These are phyloP conservation scores for Apis dorsata DNA, from an alignment of 1,140 invertebrate genomes.

Conservation along the genomic window DNA sequence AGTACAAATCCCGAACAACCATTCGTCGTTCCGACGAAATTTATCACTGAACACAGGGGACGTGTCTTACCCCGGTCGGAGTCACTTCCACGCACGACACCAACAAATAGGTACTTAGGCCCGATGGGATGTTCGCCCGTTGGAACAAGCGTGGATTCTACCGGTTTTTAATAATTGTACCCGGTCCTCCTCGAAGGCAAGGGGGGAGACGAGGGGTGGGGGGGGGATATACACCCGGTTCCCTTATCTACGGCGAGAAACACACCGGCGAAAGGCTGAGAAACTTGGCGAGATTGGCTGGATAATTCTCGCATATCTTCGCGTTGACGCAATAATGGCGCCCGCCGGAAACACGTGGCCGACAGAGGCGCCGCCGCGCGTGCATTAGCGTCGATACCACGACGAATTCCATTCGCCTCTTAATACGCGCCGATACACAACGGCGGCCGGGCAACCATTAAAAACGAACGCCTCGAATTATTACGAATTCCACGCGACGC, in stretches of 20 bases:
- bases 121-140: constrained; percentile 53
- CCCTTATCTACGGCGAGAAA: constrained; percentile 51
- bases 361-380: constrained; percentile 16
- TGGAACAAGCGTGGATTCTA: constrained; percentile 64
- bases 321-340: constrained; percentile 14
- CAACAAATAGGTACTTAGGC: constrained; percentile 68
- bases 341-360: constrained; percentile 5
- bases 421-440: constrained; percentile 5
- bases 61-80: constrained; percentile 43
- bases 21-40: constrained; percentile 60
- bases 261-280: constrained; percentile 45
- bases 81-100: constrained; percentile 54
- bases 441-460: constrained; percentile 1
- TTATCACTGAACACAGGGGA: constrained; percentile 58
- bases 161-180: constrained; percentile 67
- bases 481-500: constrained; percentile 38
- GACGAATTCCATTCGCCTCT: constrained; percentile 18
- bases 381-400: constrained; percentile 38
- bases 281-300: constrained; percentile 25
- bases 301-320: constrained; percentile 53
- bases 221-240: constrained; percentile 12
- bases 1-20: constrained; percentile 59
- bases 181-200: neutral
- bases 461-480: constrained; percentile 27
- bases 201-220: no score